Evolutionary conservation across 2,888 invertebrate species (phyloP), one percentile per base, ranked within the genome.

Genomic region (Cephus rjabovi): DNA sequence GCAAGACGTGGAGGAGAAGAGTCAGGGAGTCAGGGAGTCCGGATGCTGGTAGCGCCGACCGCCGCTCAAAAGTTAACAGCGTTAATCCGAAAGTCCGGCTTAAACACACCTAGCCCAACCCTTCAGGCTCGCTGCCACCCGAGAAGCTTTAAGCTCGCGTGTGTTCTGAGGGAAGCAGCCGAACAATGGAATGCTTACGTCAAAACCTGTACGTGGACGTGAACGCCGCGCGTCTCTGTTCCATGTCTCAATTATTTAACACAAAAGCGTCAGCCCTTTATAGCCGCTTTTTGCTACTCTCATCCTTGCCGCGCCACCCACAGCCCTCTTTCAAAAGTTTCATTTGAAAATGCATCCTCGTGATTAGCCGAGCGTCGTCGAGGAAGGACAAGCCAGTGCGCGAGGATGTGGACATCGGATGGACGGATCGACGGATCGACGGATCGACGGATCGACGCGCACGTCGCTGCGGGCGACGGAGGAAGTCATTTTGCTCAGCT

Each of bases 161-260:
- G 84, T 83, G 81, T 85, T 84, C 85, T 83, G 83, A 87, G 86
- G 87, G 87, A 89, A 85, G 83, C 83, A 81, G 78, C 82, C 83
- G 89, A 89, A 90, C 90, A 90, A 90, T 90, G 84, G 88, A 85
- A 87, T 86, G 87, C 88, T 89, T 86, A 88, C 85, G 87, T 88
- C 88, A 86, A 89, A 87, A 89, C 87, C 85, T 84, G 81, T 81
- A 82, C 86, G 79, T 84, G 82, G 85, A 80, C 79, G 81, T 81
- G 11, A 11, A 35, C 35, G 35, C 11, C 37, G 12, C 37, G 82
- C 79, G 80, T 83, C 81, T 82, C 88, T 87, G 89, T 90, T 90
- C 90, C 89, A 90, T 88, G 90, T 90, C 89, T 90, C 90, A 89
- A 90, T 90, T 90, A 90, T 90, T 90, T 88, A 83, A 80, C 84